Evolutionary conservation across 1,140 invertebrate species (phyloP), one percentile per base, ranked within the genome.

Genomic region (Gonatopus flavifemur): DNA sequence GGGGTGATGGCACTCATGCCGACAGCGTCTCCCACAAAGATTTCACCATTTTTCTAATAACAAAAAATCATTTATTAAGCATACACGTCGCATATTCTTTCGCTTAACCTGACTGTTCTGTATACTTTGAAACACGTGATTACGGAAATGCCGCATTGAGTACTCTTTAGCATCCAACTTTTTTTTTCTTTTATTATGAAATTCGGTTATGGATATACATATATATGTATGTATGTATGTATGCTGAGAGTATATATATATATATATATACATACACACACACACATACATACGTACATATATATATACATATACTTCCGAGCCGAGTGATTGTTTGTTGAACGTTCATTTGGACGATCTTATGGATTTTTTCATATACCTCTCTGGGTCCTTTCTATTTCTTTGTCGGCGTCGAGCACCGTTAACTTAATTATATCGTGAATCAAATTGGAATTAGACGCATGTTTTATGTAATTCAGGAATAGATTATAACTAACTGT

Each of bases 1-100:
- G 63, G 67, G 66, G 67, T 67, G 66, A 69, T 63, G 64, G 63
- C 65, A 64, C 57, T 67, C 57, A 62, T 56, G 66, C 63, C 62
- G 64, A 59, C 60, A 62, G 63, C 67, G 63, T 72, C 66, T 72
- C 63, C 49, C 63, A 53, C 64, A 60, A 69, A 67, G 52, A 59
- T 63, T 58, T 62, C 54, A 59, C 53, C 57, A 56, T 65, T 59
- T 57, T 68, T 66, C 54, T 45, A 56, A 55, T 49, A 28, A 51
- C 41, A 50, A 59, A 50, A 52, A 42, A 47, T 45, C 16, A 21
- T 41, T 3, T 13, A 30, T 46, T 37, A 46, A 33, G 38, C 37
- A 37, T 10, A 47, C 42, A 39, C 36, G 16, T 49, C 36, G 18
- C 9, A 35, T 42, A 38, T 44, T 45, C 47, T 57, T 55, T 50